Conservation (phyloP, 1,140 invertebrate genomes). For the Colletes latitarsis region DNA sequence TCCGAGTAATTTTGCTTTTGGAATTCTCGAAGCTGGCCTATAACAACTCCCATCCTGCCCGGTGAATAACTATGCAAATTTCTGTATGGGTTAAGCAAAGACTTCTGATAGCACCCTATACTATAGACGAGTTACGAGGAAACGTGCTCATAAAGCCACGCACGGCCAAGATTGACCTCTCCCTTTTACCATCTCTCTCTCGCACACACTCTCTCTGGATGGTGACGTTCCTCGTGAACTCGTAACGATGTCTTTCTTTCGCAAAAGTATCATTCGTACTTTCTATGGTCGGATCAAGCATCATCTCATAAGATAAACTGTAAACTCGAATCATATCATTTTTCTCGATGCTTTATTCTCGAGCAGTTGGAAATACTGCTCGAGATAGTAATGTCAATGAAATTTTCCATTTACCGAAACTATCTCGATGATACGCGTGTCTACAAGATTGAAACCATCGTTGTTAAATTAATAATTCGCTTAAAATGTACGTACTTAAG, state of each 20-base stretch:
- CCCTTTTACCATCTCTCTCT: not conserved
- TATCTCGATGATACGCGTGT: not conserved
- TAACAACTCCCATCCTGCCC: conserved; percentile 68
- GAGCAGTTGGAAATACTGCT: not conserved
- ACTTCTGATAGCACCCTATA: conserved; percentile 52
- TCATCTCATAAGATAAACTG: not conserved
- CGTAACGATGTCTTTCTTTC: conserved; percentile 32
- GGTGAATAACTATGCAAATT: conserved; percentile 75
- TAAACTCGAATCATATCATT: conserved; percentile 4
- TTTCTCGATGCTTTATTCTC: not conserved
- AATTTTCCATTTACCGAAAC: no score
- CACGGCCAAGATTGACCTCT: conserved; percentile 52
- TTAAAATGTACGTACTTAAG: no score
- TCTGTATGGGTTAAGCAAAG: conserved; percentile 60
- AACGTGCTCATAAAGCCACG: conserved; percentile 52
- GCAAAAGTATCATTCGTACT: not conserved
- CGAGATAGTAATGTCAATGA: no score
- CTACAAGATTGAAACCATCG: not conserved
- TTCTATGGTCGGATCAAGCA: not conserved
- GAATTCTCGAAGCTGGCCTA: conserved; percentile 52
- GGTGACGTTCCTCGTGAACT: conserved; percentile 10
- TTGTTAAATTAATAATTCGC: no score
- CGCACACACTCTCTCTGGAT: no score
- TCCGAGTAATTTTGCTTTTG: conserved; percentile 59
- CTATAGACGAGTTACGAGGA: conserved; percentile 32